Base-by-base conservation (phyloP, 1,140 invertebrate genomes). In the Helicoverpa zea region DNA sequence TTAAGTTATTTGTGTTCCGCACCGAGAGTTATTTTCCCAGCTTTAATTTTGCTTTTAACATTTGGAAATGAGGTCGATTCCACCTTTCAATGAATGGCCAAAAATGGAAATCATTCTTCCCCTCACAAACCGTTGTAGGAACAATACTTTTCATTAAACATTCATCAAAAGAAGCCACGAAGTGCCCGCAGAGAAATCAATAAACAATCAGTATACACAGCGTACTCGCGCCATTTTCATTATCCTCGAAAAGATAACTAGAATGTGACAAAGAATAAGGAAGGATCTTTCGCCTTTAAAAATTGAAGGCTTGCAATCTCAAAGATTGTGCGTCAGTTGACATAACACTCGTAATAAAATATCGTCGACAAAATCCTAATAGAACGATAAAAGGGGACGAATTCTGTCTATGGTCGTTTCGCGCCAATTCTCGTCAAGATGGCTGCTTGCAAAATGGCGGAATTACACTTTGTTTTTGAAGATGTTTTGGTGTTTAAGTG, bases 301-400 rank as follows among this genome's bases (percentile, higher is more conserved):
- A 72, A 72, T 54, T 72, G 54, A 54, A 72, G 58, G 52, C 70
- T 43, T 58, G 9, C 14, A 13, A n/a, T 66, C 10, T 35, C 14
- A 18, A 35, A 73, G 29, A 73, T 58, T 73, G 70, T 58, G 11
- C 35, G 1, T 10, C 73, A 49, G 14, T 61, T 75, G 23, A 47
- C 73, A 78, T 78, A 54, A 54, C 51, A 43, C 14, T 66, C 54
- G 43, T 78, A 78, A 78, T 78, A 78, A 78, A 78, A 54, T 78
- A 78, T 66, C 29, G 61, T 74, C 61, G 49, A 49, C 58, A 51
- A 78, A 78, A 78, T 78, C 75, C 75, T 66, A 78, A 78, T 78
- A 78, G 59, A 78, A 78, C 75, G 13, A 78, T 78, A 78, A 78
- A 78, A 54, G 61, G 59, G 35, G 72, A 74, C 54, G 35, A 58